phyloP scores from a whole-genome alignment of 2,797 vertebrate genomes.

The Oreochromis mossambicus region DNA sequence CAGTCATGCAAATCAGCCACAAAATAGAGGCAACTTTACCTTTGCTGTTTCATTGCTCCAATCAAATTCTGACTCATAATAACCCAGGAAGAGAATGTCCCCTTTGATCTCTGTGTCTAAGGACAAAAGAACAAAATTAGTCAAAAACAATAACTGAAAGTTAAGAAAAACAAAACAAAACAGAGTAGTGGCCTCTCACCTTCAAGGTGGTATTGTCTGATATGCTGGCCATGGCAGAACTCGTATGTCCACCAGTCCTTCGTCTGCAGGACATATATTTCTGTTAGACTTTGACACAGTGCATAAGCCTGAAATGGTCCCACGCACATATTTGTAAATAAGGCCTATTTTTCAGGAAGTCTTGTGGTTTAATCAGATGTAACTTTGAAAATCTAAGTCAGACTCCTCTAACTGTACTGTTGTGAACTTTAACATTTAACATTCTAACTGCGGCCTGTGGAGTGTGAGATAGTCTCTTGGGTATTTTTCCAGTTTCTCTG shows the following conservation, averaged over 20 bases:
- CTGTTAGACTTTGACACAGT: background rate
- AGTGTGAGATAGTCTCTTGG: background rate
- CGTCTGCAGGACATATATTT: constrained; percentile 72
- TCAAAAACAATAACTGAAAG: background rate
- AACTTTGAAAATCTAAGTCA: background rate
- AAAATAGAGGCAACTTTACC: constrained; percentile 64
- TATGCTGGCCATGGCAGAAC: constrained; percentile 89
- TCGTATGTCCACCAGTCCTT: constrained; percentile 99
- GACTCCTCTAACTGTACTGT: background rate
- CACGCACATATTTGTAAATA: background rate
- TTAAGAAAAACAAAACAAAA: background rate
- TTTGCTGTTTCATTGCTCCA: constrained; percentile 92
- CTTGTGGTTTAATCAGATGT: background rate
- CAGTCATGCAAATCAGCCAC: background rate
- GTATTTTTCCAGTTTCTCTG: background rate
- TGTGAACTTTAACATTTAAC: background rate
- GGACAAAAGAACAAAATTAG: background rate
- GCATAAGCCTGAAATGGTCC: background rate
- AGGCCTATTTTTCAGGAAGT: background rate
- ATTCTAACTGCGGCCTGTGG: background rate
- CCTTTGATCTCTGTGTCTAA: constrained; percentile 93
- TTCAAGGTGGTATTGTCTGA: constrained; percentile 95
- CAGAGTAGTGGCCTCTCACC: constrained; percentile 62
- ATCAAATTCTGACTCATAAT: constrained; percentile 90
- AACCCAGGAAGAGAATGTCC: constrained; percentile 86